A percentile compares a stretch with the other conserved stretches of the same genome.
phyloP scores from a whole-genome alignment of 1,140 invertebrate species.

The Drosophila malerkotliana region DNA sequence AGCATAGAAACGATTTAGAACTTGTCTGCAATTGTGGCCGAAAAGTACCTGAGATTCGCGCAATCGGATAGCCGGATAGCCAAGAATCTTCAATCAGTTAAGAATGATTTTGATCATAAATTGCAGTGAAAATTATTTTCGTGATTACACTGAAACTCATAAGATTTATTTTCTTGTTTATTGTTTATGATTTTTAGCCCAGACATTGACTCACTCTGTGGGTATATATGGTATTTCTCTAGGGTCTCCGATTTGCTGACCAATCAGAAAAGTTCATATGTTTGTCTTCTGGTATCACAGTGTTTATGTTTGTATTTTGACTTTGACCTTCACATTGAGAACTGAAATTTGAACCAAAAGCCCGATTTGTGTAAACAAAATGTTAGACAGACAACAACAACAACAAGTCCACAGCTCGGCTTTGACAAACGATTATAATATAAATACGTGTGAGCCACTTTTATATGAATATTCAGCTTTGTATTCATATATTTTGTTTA shows the following conservation, averaged over 20 bases:
- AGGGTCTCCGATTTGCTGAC: slow-evolving; percentile 29
- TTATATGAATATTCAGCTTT: background rate
- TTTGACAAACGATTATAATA: slow-evolving; percentile 54
- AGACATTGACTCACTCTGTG: slow-evolving; percentile 32
- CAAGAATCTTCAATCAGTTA: background rate
- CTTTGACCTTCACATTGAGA: slow-evolving; percentile 77
- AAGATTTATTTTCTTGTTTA: slow-evolving; percentile 14
- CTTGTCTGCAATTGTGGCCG: slow-evolving; percentile 47
- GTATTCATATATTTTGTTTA: slow-evolving; percentile 11
- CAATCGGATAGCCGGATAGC: slow-evolving; percentile 6
- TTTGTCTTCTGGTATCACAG: slow-evolving; percentile 2
- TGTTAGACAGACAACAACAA: slow-evolving; percentile 49
- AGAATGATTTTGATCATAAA: background rate
- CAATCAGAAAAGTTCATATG: slow-evolving; percentile 23
- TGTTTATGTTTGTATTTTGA: slow-evolving; percentile 35
- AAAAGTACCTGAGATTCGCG: slow-evolving; percentile 7
- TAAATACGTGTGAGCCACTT: slow-evolving; percentile 11
- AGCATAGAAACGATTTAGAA: slow-evolving; percentile 80
- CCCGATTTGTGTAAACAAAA: slow-evolving; percentile 62
- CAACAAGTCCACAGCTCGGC: slow-evolving; percentile 37
- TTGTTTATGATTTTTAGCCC: background rate
- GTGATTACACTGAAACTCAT: slow-evolving; percentile 2
- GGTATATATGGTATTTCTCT: too few relatives aligned
- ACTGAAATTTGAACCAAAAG: slow-evolving; percentile 64
- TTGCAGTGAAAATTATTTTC: background rate